Evolutionary conservation across 1,140 invertebrate species (phyloP), one percentile per base, ranked within the genome.

Genomic region (Calliopsis andreniformis): DNA sequence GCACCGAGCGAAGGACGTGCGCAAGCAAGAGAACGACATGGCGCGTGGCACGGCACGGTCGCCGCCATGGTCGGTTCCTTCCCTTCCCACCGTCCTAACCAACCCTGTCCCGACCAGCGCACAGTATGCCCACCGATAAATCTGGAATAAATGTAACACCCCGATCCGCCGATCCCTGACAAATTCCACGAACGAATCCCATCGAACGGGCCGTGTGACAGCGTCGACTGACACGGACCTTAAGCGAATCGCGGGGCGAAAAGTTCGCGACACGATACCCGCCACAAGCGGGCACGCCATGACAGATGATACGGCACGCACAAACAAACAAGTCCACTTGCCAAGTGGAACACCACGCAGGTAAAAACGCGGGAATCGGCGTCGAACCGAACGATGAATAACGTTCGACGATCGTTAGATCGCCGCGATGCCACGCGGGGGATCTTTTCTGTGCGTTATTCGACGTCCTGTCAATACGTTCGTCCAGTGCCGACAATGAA

Each of bases 11-110:
- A 85, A 80, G 80, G 86, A 90, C 89, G 87, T 90, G 89, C 85
- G 82, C 78, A 64, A 79, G 77, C 76, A 84, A 58, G 71, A 82
- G 73, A 61, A 70, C 77, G 87, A 86, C 84, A 91, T 90, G 89
- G 88, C 89, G 90, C 89, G 89, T 89, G 89, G 87, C 87, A 87
- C 81, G 30, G 70, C 76, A 87, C 85, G 87, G 86, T 70, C 76
- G 89, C 84, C 86, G 90, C 89, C 90, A 91, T 90, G 78, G 80
- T 80, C 76, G 63, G 81, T 78, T 79, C 79, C 78, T 83, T 82
- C 79, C 68, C 83, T 73, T 66, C 76, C 63, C 58, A 16, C 73
- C 55, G 75, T 66, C 51, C 79, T 59, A 71, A 78, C 68, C 76
- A 78, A 72, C 75, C 66, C 75, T 28, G 58, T 70, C 32, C 10